A percentile compares a stretch with the other conserved stretches of the same genome.
phyloP scores from a whole-genome alignment of 1,140 invertebrate genomes.

The Charaxes varanes region DNA sequence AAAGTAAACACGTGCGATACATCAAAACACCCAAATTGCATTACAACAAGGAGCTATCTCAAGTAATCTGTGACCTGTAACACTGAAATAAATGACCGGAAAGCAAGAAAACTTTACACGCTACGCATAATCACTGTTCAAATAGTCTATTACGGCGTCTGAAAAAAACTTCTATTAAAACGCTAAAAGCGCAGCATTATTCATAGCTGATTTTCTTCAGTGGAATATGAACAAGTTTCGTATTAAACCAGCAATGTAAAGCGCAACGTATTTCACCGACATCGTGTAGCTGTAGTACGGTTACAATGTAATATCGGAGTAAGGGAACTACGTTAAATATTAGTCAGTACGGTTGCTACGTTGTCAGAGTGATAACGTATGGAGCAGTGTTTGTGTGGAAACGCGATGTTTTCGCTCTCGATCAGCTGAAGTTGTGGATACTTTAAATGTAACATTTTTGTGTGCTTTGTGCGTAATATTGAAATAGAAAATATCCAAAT shows the following conservation, averaged over 20 bases:
- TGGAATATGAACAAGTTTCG: not conserved
- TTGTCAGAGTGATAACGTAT: not conserved
- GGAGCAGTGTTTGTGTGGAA: not conserved
- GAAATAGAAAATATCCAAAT: too few species aligned
- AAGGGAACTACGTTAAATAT: conserved; percentile 3
- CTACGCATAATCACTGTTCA: conserved; percentile 4
- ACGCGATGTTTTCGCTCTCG: conserved; percentile 2
- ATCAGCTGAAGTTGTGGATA: too few species aligned
- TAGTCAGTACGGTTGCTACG: conserved; percentile 3
- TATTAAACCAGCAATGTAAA: not conserved
- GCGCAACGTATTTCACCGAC: not conserved
- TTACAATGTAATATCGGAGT: conserved; percentile 1
- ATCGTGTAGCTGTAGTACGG: not conserved
- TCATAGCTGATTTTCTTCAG: not conserved
- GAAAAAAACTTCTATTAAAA: not conserved
- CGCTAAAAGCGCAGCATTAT: not conserved
- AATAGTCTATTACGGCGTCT: not conserved
- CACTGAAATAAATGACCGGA: conserved; percentile 7
- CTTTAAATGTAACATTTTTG: too few species aligned
- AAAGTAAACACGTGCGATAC: too few species aligned
- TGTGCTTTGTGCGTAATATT: too few species aligned
- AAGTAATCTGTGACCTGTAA: conserved; percentile 4
- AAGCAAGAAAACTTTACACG: conserved; percentile 5
- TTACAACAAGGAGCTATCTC: conserved; percentile 3
- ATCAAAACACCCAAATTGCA: too few species aligned